Conservation (phyloP, 2,797 vertebrate species). For the Odontamblyopus rebecca region DNA sequence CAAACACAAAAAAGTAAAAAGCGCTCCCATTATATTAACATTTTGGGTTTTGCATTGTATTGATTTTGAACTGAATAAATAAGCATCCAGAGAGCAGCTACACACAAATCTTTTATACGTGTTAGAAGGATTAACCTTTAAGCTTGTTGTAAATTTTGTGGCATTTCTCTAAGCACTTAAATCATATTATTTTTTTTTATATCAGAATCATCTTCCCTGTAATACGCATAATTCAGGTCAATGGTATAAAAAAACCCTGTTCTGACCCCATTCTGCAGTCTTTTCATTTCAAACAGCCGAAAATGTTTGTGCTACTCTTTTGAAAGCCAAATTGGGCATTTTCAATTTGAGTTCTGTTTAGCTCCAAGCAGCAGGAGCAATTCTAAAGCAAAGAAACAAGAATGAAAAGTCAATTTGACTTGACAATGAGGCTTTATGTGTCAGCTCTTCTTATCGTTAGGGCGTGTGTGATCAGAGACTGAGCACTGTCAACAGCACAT, state of each 20-base stretch:
- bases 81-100: background rate
- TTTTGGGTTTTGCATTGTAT: too few relatives aligned
- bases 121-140: conserved; percentile 12
- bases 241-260: background rate
- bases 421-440: conserved; percentile 38
- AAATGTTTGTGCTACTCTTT: conserved; percentile 6
- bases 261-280: conserved; percentile 7
- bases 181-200: background rate
- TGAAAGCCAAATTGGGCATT: conserved; percentile 14
- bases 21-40: too few relatives aligned
- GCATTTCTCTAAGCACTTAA: background rate
- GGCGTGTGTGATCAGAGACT: conserved; percentile 58
- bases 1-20: too few relatives aligned
- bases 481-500: conserved; percentile 41
- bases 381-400: conserved; percentile 16
- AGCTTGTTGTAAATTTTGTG: background rate
- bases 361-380: conserved; percentile 14
- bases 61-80: too few relatives aligned
- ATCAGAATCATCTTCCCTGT: conserved; percentile 4
- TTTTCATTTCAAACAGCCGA: conserved; percentile 1
- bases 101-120: background rate
- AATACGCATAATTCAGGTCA: conserved; percentile 5
- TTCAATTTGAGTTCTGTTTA: conserved; percentile 1
- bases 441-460: conserved; percentile 52
- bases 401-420: conserved; percentile 24